Evolutionary conservation across 2,113 vertebrate species (phyloP), one percentile per base, ranked within the genome.

Genomic region (Alligator sinensis): DNA sequence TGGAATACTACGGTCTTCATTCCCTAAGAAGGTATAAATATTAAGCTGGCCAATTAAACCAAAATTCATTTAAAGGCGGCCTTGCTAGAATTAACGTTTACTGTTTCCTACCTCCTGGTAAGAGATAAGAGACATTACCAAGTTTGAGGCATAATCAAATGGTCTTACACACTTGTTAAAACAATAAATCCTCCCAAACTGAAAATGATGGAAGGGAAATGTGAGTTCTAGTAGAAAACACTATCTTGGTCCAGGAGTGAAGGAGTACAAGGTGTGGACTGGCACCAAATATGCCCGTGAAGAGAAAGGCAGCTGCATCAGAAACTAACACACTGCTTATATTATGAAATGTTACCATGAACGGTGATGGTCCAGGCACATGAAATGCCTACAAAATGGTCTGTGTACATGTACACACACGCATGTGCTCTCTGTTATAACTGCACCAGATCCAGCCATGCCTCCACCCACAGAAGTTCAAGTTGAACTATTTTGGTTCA

Each of bases 131-230:
- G n/a, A 11, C 2, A 7, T 17, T 6, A 2, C 10, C 2, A 2
- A 6, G 6, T 57, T 58, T 54, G 21, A 54, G 25, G 9, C 4
- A 2, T 0, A 27, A 1, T 11, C 21, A 75, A 22, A 27, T 6
- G 11, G 2, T 59, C 28, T 58, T n/a, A 5, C 7, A 5, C 7
- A 38, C 15, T 62, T 66, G 17, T 25, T 84, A 25, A 83, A 88
- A n/a, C 2, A 18, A 27, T 60, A 25, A n/a, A 24, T 18, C 19
- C 28, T 74, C 38, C 61, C 47, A 18, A 4, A 14, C 54, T 5
- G 18, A 61, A 75, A 77, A 66, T 34, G 58, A 18, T 81, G 8
- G 18, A 2, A n/a, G 57, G 66, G 7, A 25, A 84, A 47, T 0
- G 0, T n/a, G n/a, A 27, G 59, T 68, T 77, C 38, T n/a, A 28